phyloP scores from a whole-genome alignment of 2,113 vertebrate species.

The Cynocephalus volans region DNA sequence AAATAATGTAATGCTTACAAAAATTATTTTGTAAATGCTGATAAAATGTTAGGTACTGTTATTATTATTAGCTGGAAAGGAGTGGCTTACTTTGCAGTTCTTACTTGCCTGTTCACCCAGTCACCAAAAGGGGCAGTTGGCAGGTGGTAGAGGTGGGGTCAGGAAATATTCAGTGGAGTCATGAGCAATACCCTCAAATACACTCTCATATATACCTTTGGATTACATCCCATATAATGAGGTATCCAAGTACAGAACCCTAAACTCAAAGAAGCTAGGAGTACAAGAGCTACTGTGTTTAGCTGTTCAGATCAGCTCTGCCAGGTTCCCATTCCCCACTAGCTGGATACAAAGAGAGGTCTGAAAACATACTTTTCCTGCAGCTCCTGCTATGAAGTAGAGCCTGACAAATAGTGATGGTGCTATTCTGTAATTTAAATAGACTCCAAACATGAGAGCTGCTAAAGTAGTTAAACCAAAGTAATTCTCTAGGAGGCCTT shows the following conservation, averaged over 20 bases:
- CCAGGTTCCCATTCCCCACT: not conserved
- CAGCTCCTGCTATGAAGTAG: not conserved
- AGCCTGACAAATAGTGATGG: not conserved
- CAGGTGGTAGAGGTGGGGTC: not conserved
- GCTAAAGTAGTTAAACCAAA: constrained; percentile 54
- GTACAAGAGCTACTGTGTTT: not conserved
- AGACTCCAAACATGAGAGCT: constrained; percentile 33
- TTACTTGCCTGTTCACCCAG: not conserved
- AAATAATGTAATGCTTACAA: not conserved
- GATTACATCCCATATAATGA: not conserved
- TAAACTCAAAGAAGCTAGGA: not conserved
- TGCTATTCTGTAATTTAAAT: constrained; percentile 53
- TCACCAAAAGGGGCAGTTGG: not conserved
- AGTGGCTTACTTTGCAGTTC: not conserved
- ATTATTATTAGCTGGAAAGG: not conserved
- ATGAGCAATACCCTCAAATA: not conserved
- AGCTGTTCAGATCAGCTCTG: not conserved
- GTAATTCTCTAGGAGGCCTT: constrained; percentile 58
- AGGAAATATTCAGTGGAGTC: not conserved
- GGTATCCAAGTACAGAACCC: not conserved
- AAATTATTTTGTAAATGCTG: constrained; percentile 4
- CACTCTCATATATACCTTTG: not conserved
- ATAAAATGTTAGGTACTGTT: not conserved
- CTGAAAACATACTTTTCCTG: not conserved
- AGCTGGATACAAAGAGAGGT: not conserved